Conservation (phyloP, 2,797 vertebrate genomes). For the Labeo calbasu region DNA sequence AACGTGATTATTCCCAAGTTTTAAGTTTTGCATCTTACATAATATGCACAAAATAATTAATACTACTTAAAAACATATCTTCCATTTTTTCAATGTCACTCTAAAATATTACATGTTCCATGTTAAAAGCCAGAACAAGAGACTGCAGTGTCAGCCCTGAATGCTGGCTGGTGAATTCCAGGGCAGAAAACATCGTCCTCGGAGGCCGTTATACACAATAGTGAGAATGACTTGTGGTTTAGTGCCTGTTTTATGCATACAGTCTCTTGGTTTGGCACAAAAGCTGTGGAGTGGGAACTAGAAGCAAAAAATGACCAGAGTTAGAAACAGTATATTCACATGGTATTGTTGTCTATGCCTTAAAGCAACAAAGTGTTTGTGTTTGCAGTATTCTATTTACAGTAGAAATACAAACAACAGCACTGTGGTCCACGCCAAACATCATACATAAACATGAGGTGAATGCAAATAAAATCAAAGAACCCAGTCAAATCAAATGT, state of each 20-base stretch:
- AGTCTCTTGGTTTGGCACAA: constrained; percentile 73
- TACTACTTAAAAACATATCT: neutral
- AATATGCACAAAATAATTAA: neutral
- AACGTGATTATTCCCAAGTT: no score
- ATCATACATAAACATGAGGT: neutral
- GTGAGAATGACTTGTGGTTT: constrained; percentile 71
- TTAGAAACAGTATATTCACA: constrained; percentile 73
- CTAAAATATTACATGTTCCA: neutral
- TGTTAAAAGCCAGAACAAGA: neutral
- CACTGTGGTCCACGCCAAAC: constrained; percentile 28
- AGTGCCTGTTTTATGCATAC: constrained; percentile 70
- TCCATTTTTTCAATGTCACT: neutral
- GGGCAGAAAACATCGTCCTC: neutral
- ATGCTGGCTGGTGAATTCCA: neutral
- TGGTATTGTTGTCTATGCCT: constrained; percentile 64
- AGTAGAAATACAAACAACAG: constrained; percentile 46
- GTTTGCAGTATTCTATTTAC: constrained; percentile 28
- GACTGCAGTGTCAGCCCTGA: constrained; percentile 2
- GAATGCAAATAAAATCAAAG: constrained; percentile 2
- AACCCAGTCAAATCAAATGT: neutral
- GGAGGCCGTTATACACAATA: constrained; percentile 55
- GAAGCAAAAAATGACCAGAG: constrained; percentile 31
- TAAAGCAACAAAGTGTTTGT: constrained; percentile 54
- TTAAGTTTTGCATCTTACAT: neutral
- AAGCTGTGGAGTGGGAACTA: constrained; percentile 21